These are phyloP conservation scores for Glaucidium brasilianum DNA, from an alignment of 2,113 vertebrate genomes.

Conservation along the genomic window DNA sequence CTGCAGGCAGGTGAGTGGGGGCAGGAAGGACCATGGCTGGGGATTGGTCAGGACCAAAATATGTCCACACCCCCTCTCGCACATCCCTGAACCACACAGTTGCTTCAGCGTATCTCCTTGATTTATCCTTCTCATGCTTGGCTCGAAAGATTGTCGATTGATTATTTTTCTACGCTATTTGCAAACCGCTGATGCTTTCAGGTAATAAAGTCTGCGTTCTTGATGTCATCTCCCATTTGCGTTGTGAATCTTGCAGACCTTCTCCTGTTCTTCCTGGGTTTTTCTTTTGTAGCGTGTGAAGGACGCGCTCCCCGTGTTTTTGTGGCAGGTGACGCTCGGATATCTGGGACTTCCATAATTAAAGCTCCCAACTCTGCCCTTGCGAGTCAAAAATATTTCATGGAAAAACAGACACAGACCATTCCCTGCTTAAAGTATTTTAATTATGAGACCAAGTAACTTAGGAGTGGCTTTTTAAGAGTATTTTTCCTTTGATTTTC, in stretches of 20 bases:
- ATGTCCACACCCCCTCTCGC: not conserved
- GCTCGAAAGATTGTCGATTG: not conserved
- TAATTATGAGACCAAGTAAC: not conserved
- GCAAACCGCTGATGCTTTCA: not conserved
- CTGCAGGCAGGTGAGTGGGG: too few relatives aligned
- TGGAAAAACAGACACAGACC: not conserved
- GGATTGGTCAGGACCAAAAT: not conserved
- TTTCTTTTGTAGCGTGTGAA: not conserved
- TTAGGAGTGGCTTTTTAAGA: not conserved
- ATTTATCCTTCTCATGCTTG: not conserved
- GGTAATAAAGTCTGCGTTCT: not conserved
- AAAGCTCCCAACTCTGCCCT: not conserved
- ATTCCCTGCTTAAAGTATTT: not conserved
- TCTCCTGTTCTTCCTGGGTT: fast-evolving
- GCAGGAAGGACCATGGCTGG: not conserved
- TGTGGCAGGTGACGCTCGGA: not conserved
- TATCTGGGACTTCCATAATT: too few relatives aligned
- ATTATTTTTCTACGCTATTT: not conserved
- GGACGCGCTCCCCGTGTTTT: fast-evolving
- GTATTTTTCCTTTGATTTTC: not conserved
- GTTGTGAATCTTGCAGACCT: not conserved
- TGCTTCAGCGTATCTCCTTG: not conserved
- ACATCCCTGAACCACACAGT: not conserved
- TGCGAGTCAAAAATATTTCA: fast-evolving
- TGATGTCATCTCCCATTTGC: not conserved